Base-by-base conservation (phyloP, 2,797 vertebrate species). In the Onychomys arenicola region DNA sequence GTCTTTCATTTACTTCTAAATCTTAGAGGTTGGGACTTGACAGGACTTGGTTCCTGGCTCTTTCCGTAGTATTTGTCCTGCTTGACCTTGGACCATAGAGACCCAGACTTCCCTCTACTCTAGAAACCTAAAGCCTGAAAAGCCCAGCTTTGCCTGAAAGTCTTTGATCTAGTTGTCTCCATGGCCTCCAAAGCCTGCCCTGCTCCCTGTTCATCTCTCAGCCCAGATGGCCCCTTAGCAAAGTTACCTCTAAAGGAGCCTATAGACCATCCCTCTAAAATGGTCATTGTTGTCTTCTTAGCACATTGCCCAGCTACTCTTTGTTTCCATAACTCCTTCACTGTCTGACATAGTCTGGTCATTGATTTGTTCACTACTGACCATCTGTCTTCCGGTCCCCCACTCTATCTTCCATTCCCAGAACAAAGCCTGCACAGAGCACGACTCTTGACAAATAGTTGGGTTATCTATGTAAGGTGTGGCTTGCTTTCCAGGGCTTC, bases 401-500 rank as follows among this genome's bases (percentile, higher is more conserved):
- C 80, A 1, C 61, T 86, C 63, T n/a, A 37, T 57, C 61, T 75
- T 49, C 27, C 59, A 49, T n/a, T 40, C 90, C 40, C 52, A 90
- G 77, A 92, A 86, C 57, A 88, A 77, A 34, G 46, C 65, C 65
- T 25, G 63, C 43, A 34, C 61, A 76, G 32, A 52, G 69, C 67
- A 59, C 21, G 13, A 61, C n/a, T 37, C 19, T 57, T 43, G 29
- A 82, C 87, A 67, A 59, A 46, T 80, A 57, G 37, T 29, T 63
- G 37, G 6, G 49, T 80, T 89, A 57, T 86, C 63, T 95, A 75
- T 91, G 14, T 52, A 61, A 91, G 76, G 25, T 84, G 21, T 2
- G 32, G 63, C 88, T 82, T 59, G 32, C 40, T 92, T 93, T 93
- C 61, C 87, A 76, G 85, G 59, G 37, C 87, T 76, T 57, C 37